phyloP scores from a whole-genome alignment of 2,888 invertebrate species.

The Eupithecia centaureata region DNA sequence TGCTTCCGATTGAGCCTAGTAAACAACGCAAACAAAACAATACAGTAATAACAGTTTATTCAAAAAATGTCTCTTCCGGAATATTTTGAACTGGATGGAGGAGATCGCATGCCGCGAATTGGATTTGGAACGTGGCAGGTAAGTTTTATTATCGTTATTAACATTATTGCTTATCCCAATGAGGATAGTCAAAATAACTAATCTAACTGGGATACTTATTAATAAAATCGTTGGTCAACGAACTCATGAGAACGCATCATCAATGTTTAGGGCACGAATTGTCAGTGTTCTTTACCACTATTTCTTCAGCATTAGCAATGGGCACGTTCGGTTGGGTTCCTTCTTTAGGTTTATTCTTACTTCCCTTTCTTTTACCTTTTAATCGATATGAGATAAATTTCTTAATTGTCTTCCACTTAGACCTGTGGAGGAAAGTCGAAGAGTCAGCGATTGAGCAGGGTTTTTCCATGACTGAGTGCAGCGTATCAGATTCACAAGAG shows the following conservation, averaged over 20 bases:
- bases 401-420: slow-evolving; percentile 62
- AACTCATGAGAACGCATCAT: slow-evolving; percentile 37
- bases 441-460: slow-evolving; percentile 67
- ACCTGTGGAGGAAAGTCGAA: slow-evolving; percentile 52
- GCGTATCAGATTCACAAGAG: slow-evolving; percentile 53
- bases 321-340: slow-evolving; percentile 30
- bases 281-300: slow-evolving; percentile 17
- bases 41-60: slow-evolving; percentile 29
- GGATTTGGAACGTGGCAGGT: slow-evolving; percentile 94
- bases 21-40: slow-evolving; percentile 38
- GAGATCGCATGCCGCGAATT: slow-evolving; percentile 87
- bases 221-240: slow-evolving; percentile 21
- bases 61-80: slow-evolving; percentile 61
- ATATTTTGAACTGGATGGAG: slow-evolving; percentile 71
- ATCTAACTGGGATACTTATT: not conserved
- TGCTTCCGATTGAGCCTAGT: slow-evolving; percentile 45
- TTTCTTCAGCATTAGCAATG: slow-evolving; percentile 14
- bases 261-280: slow-evolving; percentile 10
- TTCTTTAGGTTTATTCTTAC: slow-evolving; percentile 36
- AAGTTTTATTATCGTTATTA: slow-evolving; percentile 52
- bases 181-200: not conserved
- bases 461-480: slow-evolving; percentile 48
- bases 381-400: slow-evolving; percentile 52
- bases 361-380: slow-evolving; percentile 46
- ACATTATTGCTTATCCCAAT: not conserved